phyloP scores from a whole-genome alignment of 2,888 invertebrate genomes.

The Sarcophaga caerulescens region DNA sequence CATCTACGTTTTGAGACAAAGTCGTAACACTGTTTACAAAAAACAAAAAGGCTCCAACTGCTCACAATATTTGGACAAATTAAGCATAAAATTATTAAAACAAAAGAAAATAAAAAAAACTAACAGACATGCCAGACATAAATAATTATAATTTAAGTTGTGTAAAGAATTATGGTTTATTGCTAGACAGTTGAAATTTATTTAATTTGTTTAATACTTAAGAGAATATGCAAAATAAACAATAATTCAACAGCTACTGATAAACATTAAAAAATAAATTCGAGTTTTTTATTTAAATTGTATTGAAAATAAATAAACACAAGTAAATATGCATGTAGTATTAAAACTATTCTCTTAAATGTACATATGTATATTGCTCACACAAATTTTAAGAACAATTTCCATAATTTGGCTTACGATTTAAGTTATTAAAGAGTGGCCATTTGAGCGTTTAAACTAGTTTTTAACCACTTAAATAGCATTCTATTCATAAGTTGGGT shows the following conservation, averaged over 20 bases:
- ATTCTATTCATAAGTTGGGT: constrained; percentile 33
- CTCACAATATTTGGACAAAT: constrained; percentile 56
- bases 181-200: not conserved
- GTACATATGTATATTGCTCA: too few species aligned
- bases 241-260: not conserved
- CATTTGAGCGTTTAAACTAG: not conserved
- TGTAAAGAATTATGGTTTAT: constrained; percentile 21
- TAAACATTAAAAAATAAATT: too few species aligned
- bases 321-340: too few species aligned
- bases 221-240: too few species aligned
- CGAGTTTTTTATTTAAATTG: too few species aligned
- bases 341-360: too few species aligned
- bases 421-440: not conserved
- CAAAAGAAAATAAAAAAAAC: not conserved
- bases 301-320: too few species aligned
- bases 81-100: constrained; percentile 49
- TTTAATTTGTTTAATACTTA: too few species aligned
- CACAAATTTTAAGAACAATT: too few species aligned
- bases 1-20: not conserved
- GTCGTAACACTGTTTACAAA: not conserved
- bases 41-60: constrained; percentile 5
- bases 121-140: constrained; percentile 13
- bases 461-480: not conserved
- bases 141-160: constrained; percentile 25
- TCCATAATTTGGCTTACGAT: too few species aligned